Evolutionary conservation across 2,888 invertebrate species (phyloP), one percentile per base, ranked within the genome.

Genomic region (Bugulina stolonifera): DNA sequence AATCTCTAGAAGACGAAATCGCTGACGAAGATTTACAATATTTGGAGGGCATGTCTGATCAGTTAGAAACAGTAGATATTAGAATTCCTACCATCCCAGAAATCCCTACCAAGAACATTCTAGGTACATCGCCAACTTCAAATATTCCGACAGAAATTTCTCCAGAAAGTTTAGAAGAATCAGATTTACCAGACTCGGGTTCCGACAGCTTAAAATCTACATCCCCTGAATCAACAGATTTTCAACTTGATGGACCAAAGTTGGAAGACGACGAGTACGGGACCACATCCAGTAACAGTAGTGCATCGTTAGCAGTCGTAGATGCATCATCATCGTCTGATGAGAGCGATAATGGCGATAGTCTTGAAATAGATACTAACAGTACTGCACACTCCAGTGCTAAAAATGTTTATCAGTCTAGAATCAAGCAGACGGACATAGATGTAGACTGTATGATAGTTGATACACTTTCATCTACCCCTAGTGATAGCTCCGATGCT

Each of bases 1-100:
- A 64, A n/a, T 64, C 64, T 3, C 27, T 64, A 10, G 64, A 64
- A 64, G 64, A 64, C 32, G 64, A 64, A 22, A 57, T 57, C 5
- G 57, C 23, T n/a, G 64, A 29, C 27, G 32, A 32, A 27, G 5
- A 3, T 27, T 2, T 32, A 2, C 5, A 5, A 64, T 27, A 64
- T 29, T 10, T n/a, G 5, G 27, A 22, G n/a, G 57, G 23, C 5
- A 25, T 5, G 5, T 5, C 14, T 57, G 57, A 57, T 57, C n/a
- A 5, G 5, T 25, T n/a, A 25, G 5, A 5, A 5, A 57, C 57
- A 5, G 18, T 14, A 14, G 32, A 25, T 34, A 32, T 22, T 64
- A n/a, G 32, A 29, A 5, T 64, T 14, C 5, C 43, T 43, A 18
- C 43, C 18, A 18, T 18, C 18, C 10, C 5, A 43, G 43, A 43